Base-by-base conservation (phyloP, 2,888 invertebrate species). In the Campopleginae sp. region DNA sequence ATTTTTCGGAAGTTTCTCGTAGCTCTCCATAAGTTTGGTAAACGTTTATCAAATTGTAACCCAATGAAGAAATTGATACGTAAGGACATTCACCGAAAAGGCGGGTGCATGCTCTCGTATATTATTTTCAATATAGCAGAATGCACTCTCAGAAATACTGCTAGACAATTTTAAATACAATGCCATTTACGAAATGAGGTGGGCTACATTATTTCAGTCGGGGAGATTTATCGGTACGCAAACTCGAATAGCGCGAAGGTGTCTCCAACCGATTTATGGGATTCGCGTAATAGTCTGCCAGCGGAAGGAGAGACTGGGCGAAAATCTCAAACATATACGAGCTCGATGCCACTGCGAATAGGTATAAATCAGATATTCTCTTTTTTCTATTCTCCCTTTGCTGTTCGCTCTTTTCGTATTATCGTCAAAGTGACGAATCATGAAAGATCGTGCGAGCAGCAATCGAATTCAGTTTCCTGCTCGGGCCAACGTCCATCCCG, bases 111-210 rank as follows among this genome's bases (percentile, higher is more conserved):
- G 38, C 8, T 33, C 12, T 23, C 10, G 77, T 77, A 44, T 27
- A 61, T 70, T 76, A 63, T 76, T 31, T 74, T 54, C 14, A 68
- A 74, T 70, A 74, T 63, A 68, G 63, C 19, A 27, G 7, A 46
- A 46, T 38, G 58, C 46, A 78, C 86, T 85, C 79, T 81, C 72
- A 74, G 70, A 14, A 58, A 58, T 66, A 84, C 71, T 84, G 84
- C 87, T 87, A 89, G 91, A 91, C 90, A 90, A 90, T 92, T 92
- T 92, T 90, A 93, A 93, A 92, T 93, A 93, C 91, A 91, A 91
- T 92, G 91, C 93, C 93, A 93, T 93, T 93, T 93, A 91, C 93
- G 92, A 93, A 93, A 93, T 93, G 93, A 93, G 93, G 91, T 90
- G 90, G 92, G 74, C 27, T 58, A 63, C 93, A 92, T 93, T 93